Evolutionary conservation across 2,888 invertebrate genomes (phyloP), one percentile per base, ranked within the genome.

Genomic region (Tenodera sinensis): DNA sequence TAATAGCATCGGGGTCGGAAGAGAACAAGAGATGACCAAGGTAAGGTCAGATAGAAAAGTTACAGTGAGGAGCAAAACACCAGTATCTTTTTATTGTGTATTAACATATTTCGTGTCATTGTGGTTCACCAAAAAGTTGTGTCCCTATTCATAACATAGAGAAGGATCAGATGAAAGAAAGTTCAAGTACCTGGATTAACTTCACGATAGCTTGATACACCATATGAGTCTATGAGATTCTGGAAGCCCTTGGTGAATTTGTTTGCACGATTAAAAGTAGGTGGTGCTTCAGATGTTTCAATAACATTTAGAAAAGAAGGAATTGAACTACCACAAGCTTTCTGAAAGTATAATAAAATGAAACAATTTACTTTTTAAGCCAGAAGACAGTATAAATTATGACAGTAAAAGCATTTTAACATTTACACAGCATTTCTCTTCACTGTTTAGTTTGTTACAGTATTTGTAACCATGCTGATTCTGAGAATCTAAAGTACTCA

Each of bases 241-340:
- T 99, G 99, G 95, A 99, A 99, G 88, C 98, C 98, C 91, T 94
- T 94, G 0, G 99, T 99, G 94, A 99, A 99, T 92, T 97, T 97
- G 94, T 99, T 99, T 90, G 98, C 97, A 81, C 97, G 95, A 93
- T 98, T 97, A 94, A 96, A 99, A 0, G 99, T 99, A 1, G 99
- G 99, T 71, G 98, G 98, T 92, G 95, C 95, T 92, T 97, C 97
- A 85, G 94, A 94, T 0, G 97, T 96, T 91, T 97, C 96, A 93
- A 99, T 97, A 88, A 97, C 96, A 94, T 99, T 98, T 92, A 99
- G 94, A 93, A 99, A 98, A 9, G 98, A 98, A 1, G 98, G 97
- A 91, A 98, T 97, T 2, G 97, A 96, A 92, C 98, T 97, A 89
- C 98, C 98, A 92, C 96, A 96, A 1, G 95, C 95, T 93, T 94